phyloP scores from a whole-genome alignment of 1,140 invertebrate genomes.

The Euschistus heros region DNA sequence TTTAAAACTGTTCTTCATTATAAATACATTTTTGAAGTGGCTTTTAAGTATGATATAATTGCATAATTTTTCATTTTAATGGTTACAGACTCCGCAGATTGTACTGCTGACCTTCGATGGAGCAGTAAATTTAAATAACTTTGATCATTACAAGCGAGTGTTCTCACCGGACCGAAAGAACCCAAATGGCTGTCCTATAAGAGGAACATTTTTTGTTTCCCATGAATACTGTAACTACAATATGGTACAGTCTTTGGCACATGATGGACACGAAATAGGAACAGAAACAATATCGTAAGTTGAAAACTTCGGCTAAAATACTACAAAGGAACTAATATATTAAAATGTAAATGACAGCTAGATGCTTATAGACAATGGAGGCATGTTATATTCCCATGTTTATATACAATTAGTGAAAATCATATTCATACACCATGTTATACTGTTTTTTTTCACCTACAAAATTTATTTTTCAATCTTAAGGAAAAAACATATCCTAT shows the following conservation, averaged over 20 bases:
- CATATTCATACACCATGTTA: no score
- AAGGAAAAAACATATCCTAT: no score
- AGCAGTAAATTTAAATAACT: conserved; percentile 85
- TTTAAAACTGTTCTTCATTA: no score
- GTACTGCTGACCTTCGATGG: conserved; percentile 88
- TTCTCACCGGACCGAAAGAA: conserved; percentile 68
- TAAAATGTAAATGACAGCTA: no score
- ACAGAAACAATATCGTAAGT: conserved; percentile 77
- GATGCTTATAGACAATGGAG: no score
- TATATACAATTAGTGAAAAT: no score
- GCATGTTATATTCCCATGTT: no score
- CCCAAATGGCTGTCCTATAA: conserved; percentile 80
- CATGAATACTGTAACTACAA: conserved; percentile 93
- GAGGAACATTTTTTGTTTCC: conserved; percentile 87
- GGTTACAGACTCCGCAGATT: conserved; percentile 79
- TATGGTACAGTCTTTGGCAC: conserved; percentile 77
- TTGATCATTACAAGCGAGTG: conserved; percentile 75
- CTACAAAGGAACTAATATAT: no score
- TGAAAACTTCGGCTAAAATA: no score
- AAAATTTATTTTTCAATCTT: no score
- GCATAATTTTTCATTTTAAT: conserved; percentile 8
- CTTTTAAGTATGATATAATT: background rate
- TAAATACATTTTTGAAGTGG: no score
- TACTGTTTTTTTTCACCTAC: no score
- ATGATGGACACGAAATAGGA: conserved; percentile 83